A percentile compares a stretch with the other conserved stretches of the same genome.
Conservation (phyloP, 2,888 invertebrate species). For the Heliconius ismenius region DNA sequence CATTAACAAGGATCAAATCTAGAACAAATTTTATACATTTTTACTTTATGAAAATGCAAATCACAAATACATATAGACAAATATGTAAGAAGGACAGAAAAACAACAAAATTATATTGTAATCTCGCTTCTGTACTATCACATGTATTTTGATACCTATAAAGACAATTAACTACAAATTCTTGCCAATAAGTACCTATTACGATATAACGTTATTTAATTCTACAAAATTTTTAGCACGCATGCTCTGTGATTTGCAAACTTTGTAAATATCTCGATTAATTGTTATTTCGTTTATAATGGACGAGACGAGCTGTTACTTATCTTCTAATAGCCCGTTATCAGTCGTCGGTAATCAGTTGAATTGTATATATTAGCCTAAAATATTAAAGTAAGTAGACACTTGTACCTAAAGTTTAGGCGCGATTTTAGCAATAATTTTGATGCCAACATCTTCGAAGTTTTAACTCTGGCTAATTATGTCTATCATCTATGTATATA, state of each 20-base stretch:
- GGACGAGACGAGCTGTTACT: constrained; percentile 69
- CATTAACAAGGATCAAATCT: constrained; percentile 24
- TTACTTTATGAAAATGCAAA: constrained; percentile 37
- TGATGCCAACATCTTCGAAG: constrained; percentile 75
- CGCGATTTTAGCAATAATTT: constrained; percentile 77
- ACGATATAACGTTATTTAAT: constrained; percentile 50
- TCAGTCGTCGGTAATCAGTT: constrained; percentile 59
- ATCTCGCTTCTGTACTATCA: constrained; percentile 15
- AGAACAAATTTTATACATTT: constrained; percentile 26
- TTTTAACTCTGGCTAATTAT: constrained; percentile 64
- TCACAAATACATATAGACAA: constrained; percentile 28
- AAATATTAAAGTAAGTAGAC: constrained; percentile 73
- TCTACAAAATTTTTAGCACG: constrained; percentile 61
- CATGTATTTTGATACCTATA: neutral
- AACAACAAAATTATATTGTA: neutral
- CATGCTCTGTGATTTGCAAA: constrained; percentile 77
- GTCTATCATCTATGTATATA: constrained; percentile 66
- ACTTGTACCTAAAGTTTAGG: constrained; percentile 75
- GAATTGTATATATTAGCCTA: constrained; percentile 77
- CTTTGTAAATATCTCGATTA: constrained; percentile 79
- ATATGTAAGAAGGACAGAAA: neutral
- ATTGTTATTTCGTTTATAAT: constrained; percentile 78
- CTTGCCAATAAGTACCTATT: constrained; percentile 64
- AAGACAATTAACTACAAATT: constrained; percentile 40
- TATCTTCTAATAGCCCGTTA: constrained; percentile 64